Evolutionary conservation across 2,888 invertebrate genomes (phyloP).

Genomic region (Drosophila koepferae): DNA sequence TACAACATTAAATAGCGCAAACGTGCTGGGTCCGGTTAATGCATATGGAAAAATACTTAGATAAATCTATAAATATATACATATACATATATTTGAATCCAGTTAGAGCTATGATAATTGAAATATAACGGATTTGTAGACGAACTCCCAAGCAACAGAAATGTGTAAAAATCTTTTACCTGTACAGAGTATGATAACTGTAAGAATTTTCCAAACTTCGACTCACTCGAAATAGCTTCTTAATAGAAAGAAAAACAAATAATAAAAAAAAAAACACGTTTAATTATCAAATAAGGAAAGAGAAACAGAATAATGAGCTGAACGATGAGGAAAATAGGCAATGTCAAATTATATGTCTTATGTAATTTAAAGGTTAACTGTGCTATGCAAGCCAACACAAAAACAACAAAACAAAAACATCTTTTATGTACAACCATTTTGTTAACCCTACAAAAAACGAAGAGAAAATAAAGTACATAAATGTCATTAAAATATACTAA

Average conservation of each 20-base stretch:
- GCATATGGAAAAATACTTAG: conserved; percentile 32
- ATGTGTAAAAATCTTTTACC: conserved; percentile 68
- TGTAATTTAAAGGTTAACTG: conserved; percentile 54
- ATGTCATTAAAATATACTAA: conserved; percentile 66
- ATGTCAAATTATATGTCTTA: conserved; percentile 77
- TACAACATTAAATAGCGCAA: conserved; percentile 21
- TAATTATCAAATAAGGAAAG: conserved; percentile 37
- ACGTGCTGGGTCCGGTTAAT: conserved; percentile 27
- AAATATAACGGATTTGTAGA: conserved; percentile 44
- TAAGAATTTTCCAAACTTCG: conserved; percentile 41
- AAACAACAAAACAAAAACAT: conserved; percentile 31
- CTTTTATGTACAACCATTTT: conserved; percentile 76
- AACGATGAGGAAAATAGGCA: conserved; percentile 53
- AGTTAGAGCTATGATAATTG: conserved; percentile 9
- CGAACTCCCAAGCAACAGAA: conserved; percentile 32
- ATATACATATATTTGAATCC: conserved; percentile 14
- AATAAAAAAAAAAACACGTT: conserved; percentile 6
- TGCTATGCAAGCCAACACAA: conserved; percentile 36
- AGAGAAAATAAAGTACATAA: conserved; percentile 66
- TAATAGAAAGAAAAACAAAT: conserved; percentile 25
- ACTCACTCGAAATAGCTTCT: conserved; percentile 48
- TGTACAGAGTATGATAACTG: conserved; percentile 59
- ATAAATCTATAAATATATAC: conserved; percentile 36
- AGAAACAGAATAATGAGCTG: conserved; percentile 29
- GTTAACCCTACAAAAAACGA: conserved; percentile 53